phyloP scores from a whole-genome alignment of 2,888 invertebrate genomes.

The Drosophila subquinaria region DNA sequence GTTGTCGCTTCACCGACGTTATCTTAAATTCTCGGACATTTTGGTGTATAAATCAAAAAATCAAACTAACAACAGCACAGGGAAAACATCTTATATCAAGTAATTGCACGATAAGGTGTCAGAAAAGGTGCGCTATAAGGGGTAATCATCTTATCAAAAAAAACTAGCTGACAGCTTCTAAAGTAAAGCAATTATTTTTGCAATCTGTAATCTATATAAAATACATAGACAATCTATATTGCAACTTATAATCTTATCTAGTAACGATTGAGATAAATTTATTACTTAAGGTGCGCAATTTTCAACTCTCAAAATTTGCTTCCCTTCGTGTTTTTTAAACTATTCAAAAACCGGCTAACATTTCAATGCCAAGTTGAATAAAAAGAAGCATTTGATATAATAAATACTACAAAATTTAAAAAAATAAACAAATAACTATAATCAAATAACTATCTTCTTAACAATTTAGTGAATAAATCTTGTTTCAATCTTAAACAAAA shows the following conservation, averaged over 20 bases:
- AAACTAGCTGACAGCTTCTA: background rate
- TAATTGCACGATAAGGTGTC: slow-evolving; percentile 6
- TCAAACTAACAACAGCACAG: slow-evolving; percentile 1
- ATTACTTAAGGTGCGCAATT: background rate
- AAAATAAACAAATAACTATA: background rate
- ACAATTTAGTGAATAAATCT: background rate
- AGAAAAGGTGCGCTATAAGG: slow-evolving; percentile 18
- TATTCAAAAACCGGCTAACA: background rate
- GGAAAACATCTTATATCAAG: slow-evolving; percentile 22
- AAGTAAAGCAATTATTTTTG: slow-evolving; percentile 3
- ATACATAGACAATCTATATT: background rate
- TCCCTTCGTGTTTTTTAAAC: background rate
- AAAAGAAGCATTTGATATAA: background rate
- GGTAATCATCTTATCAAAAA: slow-evolving; percentile 12
- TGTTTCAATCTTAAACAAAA: background rate
- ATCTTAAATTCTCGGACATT: slow-evolving; percentile 38
- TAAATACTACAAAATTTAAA: background rate
- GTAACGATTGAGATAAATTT: background rate
- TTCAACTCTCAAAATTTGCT: background rate
- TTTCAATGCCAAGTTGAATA: too few relatives aligned
- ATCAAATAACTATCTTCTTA: too few relatives aligned
- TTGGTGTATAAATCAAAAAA: slow-evolving; percentile 6
- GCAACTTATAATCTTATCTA: background rate
- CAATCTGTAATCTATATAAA: slow-evolving; percentile 1
- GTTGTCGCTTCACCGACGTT: slow-evolving; percentile 39